Conservation (phyloP, 2,113 vertebrate species). For the Ophthalmolycus amberensis region DNA sequence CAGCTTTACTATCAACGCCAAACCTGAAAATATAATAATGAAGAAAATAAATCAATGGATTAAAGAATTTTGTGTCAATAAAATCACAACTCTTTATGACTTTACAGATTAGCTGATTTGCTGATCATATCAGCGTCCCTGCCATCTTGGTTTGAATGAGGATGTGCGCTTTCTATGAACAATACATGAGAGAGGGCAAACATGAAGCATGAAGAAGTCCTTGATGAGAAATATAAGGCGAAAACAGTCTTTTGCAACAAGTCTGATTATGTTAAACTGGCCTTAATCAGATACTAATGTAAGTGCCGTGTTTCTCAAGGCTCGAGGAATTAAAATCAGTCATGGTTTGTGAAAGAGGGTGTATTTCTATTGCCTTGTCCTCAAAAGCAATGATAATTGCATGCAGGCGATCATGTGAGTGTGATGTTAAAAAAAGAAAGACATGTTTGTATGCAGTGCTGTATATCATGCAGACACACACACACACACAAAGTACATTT, state of each 20-base stretch:
- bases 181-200: background rate
- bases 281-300: conserved; percentile 26
- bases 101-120: background rate
- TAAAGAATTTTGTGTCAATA: background rate
- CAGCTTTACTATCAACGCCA: conserved; percentile 13
- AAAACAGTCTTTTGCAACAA: conserved; percentile 7
- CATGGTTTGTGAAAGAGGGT: conserved; percentile 33
- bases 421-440: conserved; percentile 18
- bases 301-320: conserved; percentile 30
- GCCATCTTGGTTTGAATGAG: background rate
- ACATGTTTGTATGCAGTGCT: background rate
- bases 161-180: conserved; percentile 10
- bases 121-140: background rate
- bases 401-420: conserved; percentile 18
- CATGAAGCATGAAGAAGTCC: conserved; percentile 1
- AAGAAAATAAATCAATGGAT: background rate
- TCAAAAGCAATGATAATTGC: conserved; percentile 52
- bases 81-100: background rate
- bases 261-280: conserved; percentile 22
- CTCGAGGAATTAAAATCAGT: conserved; percentile 32
- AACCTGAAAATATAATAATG: conserved; percentile 24
- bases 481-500: background rate
- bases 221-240: conserved; percentile 24
- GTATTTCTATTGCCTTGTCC: conserved; percentile 35
- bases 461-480: background rate